Evolutionary conservation across 1,140 invertebrate species (phyloP), one percentile per base, ranked within the genome.

Genomic region (Cephus cinctus): DNA sequence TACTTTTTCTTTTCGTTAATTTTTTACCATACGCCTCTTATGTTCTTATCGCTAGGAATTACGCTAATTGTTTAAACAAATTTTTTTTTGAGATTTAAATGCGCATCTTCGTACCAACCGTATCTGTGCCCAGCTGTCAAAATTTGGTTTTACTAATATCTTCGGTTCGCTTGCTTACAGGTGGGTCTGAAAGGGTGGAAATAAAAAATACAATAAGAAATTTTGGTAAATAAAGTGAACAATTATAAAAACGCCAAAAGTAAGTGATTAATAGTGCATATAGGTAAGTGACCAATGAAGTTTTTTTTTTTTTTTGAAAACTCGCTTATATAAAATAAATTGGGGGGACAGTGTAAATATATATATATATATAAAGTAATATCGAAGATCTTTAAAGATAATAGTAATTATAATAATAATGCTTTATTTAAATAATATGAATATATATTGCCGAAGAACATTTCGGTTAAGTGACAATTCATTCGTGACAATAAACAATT

Each of bases 101-200:
- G 49, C 46, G 44, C 36, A 12, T 23, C 27, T 45, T 57, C 53
- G 43, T 39, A 47, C 43, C 54, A 52, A 52, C 51, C 57, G 50
- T 57, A 56, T 43, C 14, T 36, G 43, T 59, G 52, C 55, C 36
- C 32, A 42, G 43, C 43, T 52, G 47, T 51, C 54, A 49, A 44
- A 30, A 52, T 30, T 52, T 50, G 52, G 32, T 52, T 41, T 50
- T 43, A 51, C 23, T 51, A 61, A 21, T 50, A 61, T 49, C 54
- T 52, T n/a, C 47, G 19, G 39, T 48, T 49, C 44, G 27, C 48
- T 55, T 41, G 51, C 20, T 56, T 69, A 73, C 22, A 73, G 68
- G 38, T 72, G 71, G 50, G 71, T 73, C 71, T 73, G 69, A 69
- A 73, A 71, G 50, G 64, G 59, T 57, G 65, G 58, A 32, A 73